Evolutionary conservation across 2,113 vertebrate genomes (phyloP).

Genomic region (Solenodon paradoxus): DNA sequence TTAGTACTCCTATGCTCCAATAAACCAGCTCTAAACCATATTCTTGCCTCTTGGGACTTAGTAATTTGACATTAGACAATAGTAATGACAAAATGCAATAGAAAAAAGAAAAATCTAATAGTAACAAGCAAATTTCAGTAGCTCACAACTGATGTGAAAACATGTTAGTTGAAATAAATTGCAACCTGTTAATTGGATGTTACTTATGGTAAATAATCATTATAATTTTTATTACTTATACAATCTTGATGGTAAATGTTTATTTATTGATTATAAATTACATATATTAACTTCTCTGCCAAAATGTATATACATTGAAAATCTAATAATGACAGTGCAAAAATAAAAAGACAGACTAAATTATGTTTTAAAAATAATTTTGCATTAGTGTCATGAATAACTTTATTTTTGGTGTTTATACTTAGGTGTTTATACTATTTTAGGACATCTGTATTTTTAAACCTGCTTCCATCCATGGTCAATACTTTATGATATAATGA

Average conservation of each 20-base stretch:
- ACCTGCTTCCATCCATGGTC: neutral
- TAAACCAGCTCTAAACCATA: neutral
- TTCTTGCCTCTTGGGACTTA: constrained; percentile 14
- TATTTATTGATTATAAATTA: neutral
- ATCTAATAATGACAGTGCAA: neutral
- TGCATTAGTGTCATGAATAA: neutral
- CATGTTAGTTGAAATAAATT: neutral
- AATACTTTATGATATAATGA: neutral
- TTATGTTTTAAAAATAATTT: neutral
- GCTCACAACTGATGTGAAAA: neutral
- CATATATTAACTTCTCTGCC: neutral
- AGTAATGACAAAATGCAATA: neutral
- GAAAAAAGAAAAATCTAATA: neutral
- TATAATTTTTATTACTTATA: neutral
- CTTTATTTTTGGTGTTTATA: neutral
- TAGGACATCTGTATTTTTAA: neutral
- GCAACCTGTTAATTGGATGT: neutral
- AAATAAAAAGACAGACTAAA: neutral
- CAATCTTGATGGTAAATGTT: neutral
- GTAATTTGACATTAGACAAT: neutral
- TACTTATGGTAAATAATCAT: neutral
- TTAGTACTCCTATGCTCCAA: constrained; percentile 13
- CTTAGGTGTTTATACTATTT: neutral
- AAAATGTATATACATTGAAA: neutral
- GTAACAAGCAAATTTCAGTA: neutral